Evolutionary conservation across 2,888 invertebrate genomes (phyloP), one percentile per base, ranked within the genome.

Genomic region (Colletes collaris): DNA sequence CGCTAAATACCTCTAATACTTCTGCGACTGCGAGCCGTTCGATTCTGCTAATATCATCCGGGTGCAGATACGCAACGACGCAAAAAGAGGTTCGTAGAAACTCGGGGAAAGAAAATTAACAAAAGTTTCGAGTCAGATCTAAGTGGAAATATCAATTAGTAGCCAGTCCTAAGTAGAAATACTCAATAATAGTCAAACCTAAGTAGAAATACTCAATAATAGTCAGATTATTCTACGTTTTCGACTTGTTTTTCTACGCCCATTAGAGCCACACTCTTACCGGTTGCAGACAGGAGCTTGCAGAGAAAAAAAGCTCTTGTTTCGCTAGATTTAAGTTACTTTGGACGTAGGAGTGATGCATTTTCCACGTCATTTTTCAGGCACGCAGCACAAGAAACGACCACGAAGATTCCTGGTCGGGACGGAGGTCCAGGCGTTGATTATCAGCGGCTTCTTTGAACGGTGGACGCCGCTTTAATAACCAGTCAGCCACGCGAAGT

Each of bases 1-100:
- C 7, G 35, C 64, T 76, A 78, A 78, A 78, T 76, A 69, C 67
- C 59, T 55, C 59, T 63, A 59, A 77, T 68, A 76, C 37, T 60
- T 44, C 10, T 5, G 44, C 46, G 46, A 49, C 53, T 49, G 65
- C 46, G 27, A 55, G 19, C 19, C 67, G 56, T 49, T 49, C 63
- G 52, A 63, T 59, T 40, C 66, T 66, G 73, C 55, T 19, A 76
- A 62, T 50, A 37, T 58, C 63, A 63, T 27, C 44, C 52, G 27
- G 59, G 13, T 40, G 46, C 11, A 55, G 50, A 40, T 8, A 27
- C 27, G 3, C 5, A 46, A 4, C 4, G 11, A 46, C 11, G 10
- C 27, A 6, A 37, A 8, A 6, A 11, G 11, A 5, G 11, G 6
- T 16, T 37, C 49, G 11, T 7, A 11, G 16, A 58, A 35, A n/a